phyloP scores from a whole-genome alignment of 2,797 vertebrate genomes.

The Anguilla megastoma region DNA sequence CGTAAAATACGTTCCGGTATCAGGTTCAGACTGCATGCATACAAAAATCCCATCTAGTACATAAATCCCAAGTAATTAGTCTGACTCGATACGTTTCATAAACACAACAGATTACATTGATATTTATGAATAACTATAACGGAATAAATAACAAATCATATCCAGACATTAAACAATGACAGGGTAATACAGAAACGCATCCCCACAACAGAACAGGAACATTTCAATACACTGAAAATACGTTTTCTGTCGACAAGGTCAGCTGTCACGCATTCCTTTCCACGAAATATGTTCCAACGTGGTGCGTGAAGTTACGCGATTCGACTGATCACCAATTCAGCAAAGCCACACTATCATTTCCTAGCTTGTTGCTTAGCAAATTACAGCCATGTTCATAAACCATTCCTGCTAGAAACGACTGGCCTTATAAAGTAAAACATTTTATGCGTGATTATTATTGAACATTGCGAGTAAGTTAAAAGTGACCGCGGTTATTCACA shows the following conservation, averaged over 20 bases:
- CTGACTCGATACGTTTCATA: not conserved
- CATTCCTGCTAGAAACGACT: not conserved
- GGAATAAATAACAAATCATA: not conserved
- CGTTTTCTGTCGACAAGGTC: not conserved
- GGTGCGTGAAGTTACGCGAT: not conserved
- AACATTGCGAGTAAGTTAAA: not conserved
- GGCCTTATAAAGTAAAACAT: not conserved
- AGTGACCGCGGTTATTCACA: not conserved
- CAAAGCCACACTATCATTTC: not conserved
- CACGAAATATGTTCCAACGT: not conserved
- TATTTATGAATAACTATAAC: not conserved
- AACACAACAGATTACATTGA: not conserved
- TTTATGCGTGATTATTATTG: not conserved
- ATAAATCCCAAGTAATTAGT: not conserved
- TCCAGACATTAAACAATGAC: not conserved
- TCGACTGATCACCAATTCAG: not conserved
- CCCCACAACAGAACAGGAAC: not conserved
- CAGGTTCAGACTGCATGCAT: not conserved
- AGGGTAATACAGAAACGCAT: not conserved
- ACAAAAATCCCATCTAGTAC: not conserved
- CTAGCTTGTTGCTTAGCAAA: not conserved
- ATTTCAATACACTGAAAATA: not conserved
- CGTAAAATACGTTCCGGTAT: not conserved
- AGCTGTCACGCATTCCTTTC: not conserved
- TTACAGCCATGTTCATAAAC: not conserved